Base-by-base conservation (phyloP, 2,113 vertebrate species). In the Carettochelys insculpta region DNA sequence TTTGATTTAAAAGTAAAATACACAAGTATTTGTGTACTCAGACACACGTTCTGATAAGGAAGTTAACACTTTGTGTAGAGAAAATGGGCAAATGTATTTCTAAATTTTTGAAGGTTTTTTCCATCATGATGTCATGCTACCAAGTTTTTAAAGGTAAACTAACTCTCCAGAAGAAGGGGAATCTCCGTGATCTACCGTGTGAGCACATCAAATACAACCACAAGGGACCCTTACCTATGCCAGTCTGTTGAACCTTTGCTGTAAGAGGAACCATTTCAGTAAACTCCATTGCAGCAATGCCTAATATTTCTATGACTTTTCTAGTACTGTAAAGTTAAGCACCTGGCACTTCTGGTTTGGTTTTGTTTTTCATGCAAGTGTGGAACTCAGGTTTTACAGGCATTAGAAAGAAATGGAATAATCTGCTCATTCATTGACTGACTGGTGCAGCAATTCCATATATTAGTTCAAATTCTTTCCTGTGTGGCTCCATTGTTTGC, bases 341-440 rank as follows among this genome's bases (percentile, higher is more conserved):
- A 22, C 24, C 31, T 68, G 56, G 8, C 47, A 16, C 41, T 11
- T 43, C 10, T 25, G 14, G 38, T 16, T 12, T n/a, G 41, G n/a
- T n/a, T n/a, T 53, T 58, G 77, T 31, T 29, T 25, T 29, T 94
- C 71, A 83, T 1, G 51, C 80, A 83, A 65, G 41, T 77, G 53
- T 19, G 31, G 84, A n/a, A 52, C 29, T 83, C 3, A 0, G 25
- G 86, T 88, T 56, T 92, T 85, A 17, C 0, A 65, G 4, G 2
- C 20, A 81, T 83, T 82, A 19, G 45, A 92, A 93, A 84, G 90
- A 47, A 90, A 65, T 34, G 11, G n/a, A 56, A 34, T 20, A 86
- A 5, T 56, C 45, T n/a, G 12, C 45, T 11, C 80, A 5, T n/a
- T 50, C 61, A 41, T 29, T 75, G 47, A 51, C 29, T 75, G 47